phyloP scores from a whole-genome alignment of 2,888 invertebrate species.

The Dendrolimus houi region DNA sequence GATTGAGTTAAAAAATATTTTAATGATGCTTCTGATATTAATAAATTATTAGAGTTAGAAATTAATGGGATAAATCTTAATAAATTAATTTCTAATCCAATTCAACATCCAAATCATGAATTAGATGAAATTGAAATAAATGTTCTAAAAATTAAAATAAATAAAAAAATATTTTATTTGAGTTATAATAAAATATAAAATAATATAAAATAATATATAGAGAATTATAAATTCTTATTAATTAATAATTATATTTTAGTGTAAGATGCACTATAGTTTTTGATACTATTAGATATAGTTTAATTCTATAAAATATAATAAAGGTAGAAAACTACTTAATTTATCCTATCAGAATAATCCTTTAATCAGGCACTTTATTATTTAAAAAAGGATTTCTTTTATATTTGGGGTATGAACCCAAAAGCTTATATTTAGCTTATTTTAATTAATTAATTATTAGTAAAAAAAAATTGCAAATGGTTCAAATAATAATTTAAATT shows the following conservation, averaged over 20 bases:
- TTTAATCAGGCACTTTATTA: constrained; percentile 65
- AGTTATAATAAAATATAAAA: constrained; percentile 51
- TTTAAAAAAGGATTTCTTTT: constrained; percentile 59
- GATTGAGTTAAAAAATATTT: constrained; percentile 78
- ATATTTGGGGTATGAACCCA: constrained; percentile 79
- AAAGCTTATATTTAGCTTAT: constrained; percentile 76
- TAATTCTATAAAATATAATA: constrained; percentile 79
- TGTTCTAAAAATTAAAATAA: constrained; percentile 70
- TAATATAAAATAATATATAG: constrained; percentile 65
- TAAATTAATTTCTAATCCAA: constrained; percentile 80
- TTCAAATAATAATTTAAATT: constrained; percentile 22
- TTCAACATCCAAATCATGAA: constrained; percentile 69
- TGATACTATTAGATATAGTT: constrained; percentile 78
- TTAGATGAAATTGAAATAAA: constrained; percentile 52
- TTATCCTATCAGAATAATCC: constrained; percentile 67
- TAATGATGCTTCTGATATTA: constrained; percentile 71
- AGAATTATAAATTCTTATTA: constrained; percentile 28
- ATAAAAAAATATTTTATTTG: constrained; percentile 68
- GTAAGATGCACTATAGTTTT: constrained; percentile 79
- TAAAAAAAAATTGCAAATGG: constrained; percentile 29
- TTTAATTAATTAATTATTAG: constrained; percentile 34
- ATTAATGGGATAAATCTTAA: constrained; percentile 78
- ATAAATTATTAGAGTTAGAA: constrained; percentile 60
- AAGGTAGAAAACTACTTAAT: constrained; percentile 61
- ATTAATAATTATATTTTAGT: constrained; percentile 68